Evolutionary conservation across 2,888 invertebrate genomes (phyloP).

Genomic region (Clepsis dumicolana): DNA sequence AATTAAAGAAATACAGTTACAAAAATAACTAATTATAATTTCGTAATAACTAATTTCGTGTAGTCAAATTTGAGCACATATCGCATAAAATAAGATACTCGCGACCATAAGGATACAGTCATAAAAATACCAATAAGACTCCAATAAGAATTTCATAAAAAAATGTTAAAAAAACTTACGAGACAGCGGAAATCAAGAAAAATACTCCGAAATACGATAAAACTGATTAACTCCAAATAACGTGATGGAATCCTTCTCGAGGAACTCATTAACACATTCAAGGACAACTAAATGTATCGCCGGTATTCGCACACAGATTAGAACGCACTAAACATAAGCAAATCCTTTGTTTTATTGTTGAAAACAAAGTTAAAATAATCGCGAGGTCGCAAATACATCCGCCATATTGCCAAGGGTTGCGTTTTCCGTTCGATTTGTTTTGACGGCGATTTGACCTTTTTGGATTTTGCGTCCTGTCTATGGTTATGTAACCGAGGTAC

Average conservation of each 20-base stretch:
- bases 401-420: constrained; percentile 78
- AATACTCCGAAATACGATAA: constrained; percentile 17
- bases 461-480: constrained; percentile 78
- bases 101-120: background rate
- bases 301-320: constrained; percentile 26
- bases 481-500: constrained; percentile 66
- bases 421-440: constrained; percentile 72
- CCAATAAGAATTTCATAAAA: constrained; percentile 47
- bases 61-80: background rate
- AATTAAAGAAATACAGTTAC: too few relatives aligned
- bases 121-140: constrained; percentile 44
- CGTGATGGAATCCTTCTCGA: constrained; percentile 4
- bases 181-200: background rate
- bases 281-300: constrained; percentile 32
- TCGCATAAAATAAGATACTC: background rate
- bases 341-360: constrained; percentile 45
- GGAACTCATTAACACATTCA: constrained; percentile 24
- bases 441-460: constrained; percentile 83
- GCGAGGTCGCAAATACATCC: constrained; percentile 63
- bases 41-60: too few relatives aligned
- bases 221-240: constrained; percentile 8
- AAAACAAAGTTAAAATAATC: constrained; percentile 59
- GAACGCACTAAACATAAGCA: constrained; percentile 35
- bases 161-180: constrained; percentile 20
- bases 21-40: too few relatives aligned